Evolutionary conservation across 1,140 invertebrate genomes (phyloP).

Genomic region (Drosophila rufa): DNA sequence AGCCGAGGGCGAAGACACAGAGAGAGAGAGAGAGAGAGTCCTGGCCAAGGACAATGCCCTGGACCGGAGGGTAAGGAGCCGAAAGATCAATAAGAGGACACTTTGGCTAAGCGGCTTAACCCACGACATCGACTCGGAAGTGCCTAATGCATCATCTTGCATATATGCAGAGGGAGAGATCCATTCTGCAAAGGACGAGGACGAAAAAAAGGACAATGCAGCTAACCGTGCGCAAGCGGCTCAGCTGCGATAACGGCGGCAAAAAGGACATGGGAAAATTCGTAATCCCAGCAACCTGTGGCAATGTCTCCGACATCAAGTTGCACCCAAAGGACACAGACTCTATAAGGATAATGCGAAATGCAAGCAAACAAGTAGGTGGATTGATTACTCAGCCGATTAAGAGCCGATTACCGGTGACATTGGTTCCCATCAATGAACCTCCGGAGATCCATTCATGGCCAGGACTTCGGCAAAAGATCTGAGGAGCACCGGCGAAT

Average conservation of each 20-base stretch:
- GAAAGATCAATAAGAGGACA: constrained; percentile 61
- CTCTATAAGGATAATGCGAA: neutral
- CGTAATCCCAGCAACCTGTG: constrained; percentile 67
- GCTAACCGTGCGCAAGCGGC: constrained; percentile 79
- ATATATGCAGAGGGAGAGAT: constrained; percentile 20
- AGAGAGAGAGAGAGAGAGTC: constrained; percentile 22
- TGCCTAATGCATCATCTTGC: constrained; percentile 81
- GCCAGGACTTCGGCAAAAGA: constrained; percentile 38
- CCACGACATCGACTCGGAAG: constrained; percentile 71
- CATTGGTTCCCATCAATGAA: constrained; percentile 73
- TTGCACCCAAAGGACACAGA: constrained; percentile 14
- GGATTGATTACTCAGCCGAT: constrained; percentile 81
- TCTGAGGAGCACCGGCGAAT: constrained; percentile 8
- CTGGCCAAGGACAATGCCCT: constrained; percentile 43
- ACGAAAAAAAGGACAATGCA: constrained; percentile 73
- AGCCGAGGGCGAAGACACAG: constrained; percentile 18
- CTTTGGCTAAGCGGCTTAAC: constrained; percentile 75
- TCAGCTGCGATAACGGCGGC: constrained; percentile 76
- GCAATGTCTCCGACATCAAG: constrained; percentile 61
- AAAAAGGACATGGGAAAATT: constrained; percentile 78
- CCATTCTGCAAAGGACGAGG: neutral
- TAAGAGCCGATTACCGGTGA: constrained; percentile 71
- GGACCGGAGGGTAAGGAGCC: constrained; percentile 6
- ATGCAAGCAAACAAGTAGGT: constrained; percentile 43
- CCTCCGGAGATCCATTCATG: neutral